phyloP scores from a whole-genome alignment of 2,797 vertebrate species.

The Euthynnus affinis region DNA sequence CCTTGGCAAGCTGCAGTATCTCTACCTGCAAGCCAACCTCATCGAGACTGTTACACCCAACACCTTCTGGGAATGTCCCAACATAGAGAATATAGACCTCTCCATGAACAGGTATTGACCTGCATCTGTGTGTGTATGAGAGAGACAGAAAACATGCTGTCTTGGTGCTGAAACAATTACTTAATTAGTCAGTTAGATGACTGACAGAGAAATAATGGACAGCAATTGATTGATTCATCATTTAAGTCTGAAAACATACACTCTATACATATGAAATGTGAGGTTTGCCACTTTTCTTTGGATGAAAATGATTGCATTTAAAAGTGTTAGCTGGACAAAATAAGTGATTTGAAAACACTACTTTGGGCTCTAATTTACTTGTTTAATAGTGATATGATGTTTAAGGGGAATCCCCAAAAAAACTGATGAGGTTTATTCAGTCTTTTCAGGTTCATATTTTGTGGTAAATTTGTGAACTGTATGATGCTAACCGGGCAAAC shows the following conservation, averaged over 20 bases:
- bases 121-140: not conserved
- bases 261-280: not conserved
- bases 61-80: conserved; percentile 98
- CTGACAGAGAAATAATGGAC: not conserved
- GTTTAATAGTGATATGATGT: not conserved
- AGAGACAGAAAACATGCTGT: not conserved
- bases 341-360: not conserved
- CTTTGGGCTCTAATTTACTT: not conserved
- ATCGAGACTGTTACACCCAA: conserved; percentile 96
- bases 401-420: not conserved
- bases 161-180: not conserved
- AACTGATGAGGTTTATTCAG: too few relatives aligned
- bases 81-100: conserved; percentile 97
- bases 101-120: conserved; percentile 93
- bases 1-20: conserved; percentile 96
- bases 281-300: not conserved
- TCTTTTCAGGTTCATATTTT: not conserved
- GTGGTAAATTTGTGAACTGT: too few relatives aligned
- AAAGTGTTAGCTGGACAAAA: not conserved
- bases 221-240: not conserved
- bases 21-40: conserved; percentile 99
- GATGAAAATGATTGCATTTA: not conserved
- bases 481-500: too few relatives aligned
- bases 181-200: not conserved
- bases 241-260: not conserved